phyloP scores from a whole-genome alignment of 2,797 vertebrate genomes.

The Neopelma chrysocephalum region DNA sequence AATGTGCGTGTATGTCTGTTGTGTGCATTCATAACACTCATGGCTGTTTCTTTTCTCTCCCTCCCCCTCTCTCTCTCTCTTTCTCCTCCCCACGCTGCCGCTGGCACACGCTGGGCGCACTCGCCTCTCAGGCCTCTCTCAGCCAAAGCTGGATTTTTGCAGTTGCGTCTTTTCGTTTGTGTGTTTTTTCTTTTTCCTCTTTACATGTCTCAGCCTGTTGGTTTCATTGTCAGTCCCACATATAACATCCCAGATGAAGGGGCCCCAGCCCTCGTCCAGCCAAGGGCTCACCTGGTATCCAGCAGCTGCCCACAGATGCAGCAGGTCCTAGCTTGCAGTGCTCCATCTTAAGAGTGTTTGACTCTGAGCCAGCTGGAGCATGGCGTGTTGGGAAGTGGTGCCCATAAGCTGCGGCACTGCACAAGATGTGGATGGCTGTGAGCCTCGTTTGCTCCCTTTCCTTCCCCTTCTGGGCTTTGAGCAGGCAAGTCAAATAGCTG shows the following conservation, averaged over 20 bases:
- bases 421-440: not conserved
- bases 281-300: constrained; percentile 55
- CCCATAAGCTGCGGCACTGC: constrained; percentile 13
- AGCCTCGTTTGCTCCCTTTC: not conserved
- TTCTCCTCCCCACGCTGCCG: constrained; percentile 80
- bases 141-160: constrained; percentile 98
- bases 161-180: constrained; percentile 91
- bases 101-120: constrained; percentile 74
- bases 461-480: not conserved
- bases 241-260: constrained; percentile 27
- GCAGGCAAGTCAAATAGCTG: constrained; percentile 7
- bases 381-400: not conserved
- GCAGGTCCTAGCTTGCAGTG: constrained; percentile 49
- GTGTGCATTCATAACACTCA: constrained; percentile 78
- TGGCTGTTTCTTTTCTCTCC: constrained; percentile 79
- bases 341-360: constrained; percentile 16
- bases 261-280: constrained; percentile 53
- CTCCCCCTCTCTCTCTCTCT: constrained; percentile 68
- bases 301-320: constrained; percentile 42
- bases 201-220: constrained; percentile 58
- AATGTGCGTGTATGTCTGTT: constrained; percentile 41
- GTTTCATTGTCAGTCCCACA: constrained; percentile 52
- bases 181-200: constrained; percentile 69
- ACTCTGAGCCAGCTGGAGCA: constrained; percentile 25
- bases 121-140: constrained; percentile 92